A percentile compares a stretch with the other conserved stretches of the same genome.
phyloP scores from a whole-genome alignment of 2,113 vertebrate genomes.

The Orycteropus afer region DNA sequence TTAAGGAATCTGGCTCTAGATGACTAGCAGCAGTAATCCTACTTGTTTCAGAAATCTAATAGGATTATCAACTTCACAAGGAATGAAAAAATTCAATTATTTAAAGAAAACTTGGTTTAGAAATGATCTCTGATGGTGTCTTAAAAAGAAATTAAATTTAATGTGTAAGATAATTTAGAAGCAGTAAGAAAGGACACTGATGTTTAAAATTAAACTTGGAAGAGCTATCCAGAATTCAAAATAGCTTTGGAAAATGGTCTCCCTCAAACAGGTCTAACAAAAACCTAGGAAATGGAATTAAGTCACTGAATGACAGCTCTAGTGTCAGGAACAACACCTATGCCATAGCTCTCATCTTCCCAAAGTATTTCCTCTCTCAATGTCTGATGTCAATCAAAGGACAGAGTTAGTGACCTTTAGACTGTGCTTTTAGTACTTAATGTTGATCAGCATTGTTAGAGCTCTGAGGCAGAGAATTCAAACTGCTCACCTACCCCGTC shows the following conservation, averaged over 20 bases:
- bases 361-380: neutral
- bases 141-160: constrained; percentile 11
- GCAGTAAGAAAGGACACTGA: neutral
- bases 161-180: neutral
- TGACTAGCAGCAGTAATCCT: neutral
- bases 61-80: constrained; percentile 18
- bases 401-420: neutral
- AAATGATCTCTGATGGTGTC: neutral
- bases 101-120: constrained; percentile 13
- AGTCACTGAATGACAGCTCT: neutral
- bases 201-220: neutral
- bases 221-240: neutral
- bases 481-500: too few relatives aligned
- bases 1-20: constrained; percentile 15
- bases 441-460: neutral
- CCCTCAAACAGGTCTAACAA: neutral
- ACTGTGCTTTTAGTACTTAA: neutral
- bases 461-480: neutral
- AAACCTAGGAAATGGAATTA: neutral
- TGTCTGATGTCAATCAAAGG: neutral
- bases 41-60: neutral
- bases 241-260: neutral
- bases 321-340: neutral
- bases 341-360: neutral
- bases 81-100: constrained; percentile 4